Percentiles rank a stretch among this genome's conserved stretches.
These are phyloP conservation scores for Thaumatotibia leucotreta DNA, from an alignment of 1,140 invertebrate genomes.

Conservation along the genomic window DNA sequence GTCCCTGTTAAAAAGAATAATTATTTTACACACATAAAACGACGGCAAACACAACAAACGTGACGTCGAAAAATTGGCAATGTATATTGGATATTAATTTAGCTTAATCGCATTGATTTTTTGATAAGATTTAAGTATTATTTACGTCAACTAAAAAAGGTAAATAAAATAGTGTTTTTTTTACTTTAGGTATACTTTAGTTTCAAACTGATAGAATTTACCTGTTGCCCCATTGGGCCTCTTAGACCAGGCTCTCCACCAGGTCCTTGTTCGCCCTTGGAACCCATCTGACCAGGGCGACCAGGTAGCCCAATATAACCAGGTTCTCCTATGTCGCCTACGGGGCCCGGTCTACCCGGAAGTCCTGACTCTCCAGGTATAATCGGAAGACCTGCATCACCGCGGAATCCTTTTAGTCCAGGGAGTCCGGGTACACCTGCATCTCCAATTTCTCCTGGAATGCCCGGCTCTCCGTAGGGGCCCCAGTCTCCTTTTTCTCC, in stretches of 20 bases:
- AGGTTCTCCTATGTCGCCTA: constrained; percentile 67
- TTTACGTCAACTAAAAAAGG: too few species aligned
- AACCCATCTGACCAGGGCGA: constrained; percentile 54
- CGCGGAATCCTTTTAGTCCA: constrained; percentile 76
- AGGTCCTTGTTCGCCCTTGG: constrained; percentile 48
- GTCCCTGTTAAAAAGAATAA: constrained; percentile 39
- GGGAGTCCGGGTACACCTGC: constrained; percentile 68
- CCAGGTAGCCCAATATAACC: constrained; percentile 74
- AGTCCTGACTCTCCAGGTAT: constrained; percentile 53
- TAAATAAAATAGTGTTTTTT: too few species aligned
- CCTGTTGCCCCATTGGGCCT: constrained; percentile 66
- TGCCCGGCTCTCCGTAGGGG: constrained; percentile 75
- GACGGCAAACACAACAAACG: too few species aligned
- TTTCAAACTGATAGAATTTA: constrained; percentile 29
- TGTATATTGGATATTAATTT: too few species aligned
- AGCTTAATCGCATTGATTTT: too few species aligned
- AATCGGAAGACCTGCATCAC: constrained; percentile 69
- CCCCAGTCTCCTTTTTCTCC: constrained; percentile 80
- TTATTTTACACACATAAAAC: too few species aligned
- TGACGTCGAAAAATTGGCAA: too few species aligned
- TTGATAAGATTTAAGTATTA: too few species aligned
- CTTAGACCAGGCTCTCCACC: constrained; percentile 72
- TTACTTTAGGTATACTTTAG: too few species aligned
- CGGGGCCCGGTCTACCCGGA: constrained; percentile 42
- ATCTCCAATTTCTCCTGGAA: constrained; percentile 30